These are phyloP conservation scores for Agrochola circellaris DNA, from an alignment of 2,888 invertebrate genomes.

Conservation along the genomic window DNA sequence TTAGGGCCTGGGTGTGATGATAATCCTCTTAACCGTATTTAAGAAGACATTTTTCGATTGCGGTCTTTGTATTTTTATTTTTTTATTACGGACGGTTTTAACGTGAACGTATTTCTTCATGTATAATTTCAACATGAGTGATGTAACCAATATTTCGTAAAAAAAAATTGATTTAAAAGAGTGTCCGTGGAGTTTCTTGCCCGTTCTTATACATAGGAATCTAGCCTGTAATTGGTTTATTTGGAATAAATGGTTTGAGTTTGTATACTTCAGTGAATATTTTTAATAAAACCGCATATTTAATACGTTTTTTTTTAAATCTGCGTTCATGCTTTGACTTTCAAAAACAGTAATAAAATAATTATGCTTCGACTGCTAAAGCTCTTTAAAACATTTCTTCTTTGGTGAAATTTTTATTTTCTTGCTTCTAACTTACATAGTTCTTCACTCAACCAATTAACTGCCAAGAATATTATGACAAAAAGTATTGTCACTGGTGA, in stretches of 20 bases:
- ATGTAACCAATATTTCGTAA: too few species aligned
- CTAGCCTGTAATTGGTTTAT: too few species aligned
- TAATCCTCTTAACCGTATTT: constrained; percentile 38
- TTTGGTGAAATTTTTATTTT: background rate
- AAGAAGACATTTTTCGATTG: constrained; percentile 25
- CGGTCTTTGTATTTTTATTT: too few species aligned
- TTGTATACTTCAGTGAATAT: background rate
- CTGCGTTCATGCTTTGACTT: background rate
- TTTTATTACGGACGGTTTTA: too few species aligned
- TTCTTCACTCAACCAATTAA: background rate
- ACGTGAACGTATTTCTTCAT: too few species aligned
- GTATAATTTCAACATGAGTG: too few species aligned
- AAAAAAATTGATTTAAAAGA: too few species aligned
- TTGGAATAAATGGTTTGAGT: too few species aligned
- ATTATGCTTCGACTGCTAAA: background rate
- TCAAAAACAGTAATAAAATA: background rate
- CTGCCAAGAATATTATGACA: background rate
- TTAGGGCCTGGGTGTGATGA: constrained; percentile 4
- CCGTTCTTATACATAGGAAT: too few species aligned
- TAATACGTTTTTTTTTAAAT: background rate
- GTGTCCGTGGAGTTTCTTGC: too few species aligned
- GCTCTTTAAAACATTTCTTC: background rate
- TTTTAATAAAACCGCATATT: background rate
- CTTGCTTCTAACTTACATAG: background rate
- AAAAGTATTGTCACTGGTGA: background rate